Evolutionary conservation across 2,888 invertebrate genomes (phyloP).

Genomic region (Automeris io): DNA sequence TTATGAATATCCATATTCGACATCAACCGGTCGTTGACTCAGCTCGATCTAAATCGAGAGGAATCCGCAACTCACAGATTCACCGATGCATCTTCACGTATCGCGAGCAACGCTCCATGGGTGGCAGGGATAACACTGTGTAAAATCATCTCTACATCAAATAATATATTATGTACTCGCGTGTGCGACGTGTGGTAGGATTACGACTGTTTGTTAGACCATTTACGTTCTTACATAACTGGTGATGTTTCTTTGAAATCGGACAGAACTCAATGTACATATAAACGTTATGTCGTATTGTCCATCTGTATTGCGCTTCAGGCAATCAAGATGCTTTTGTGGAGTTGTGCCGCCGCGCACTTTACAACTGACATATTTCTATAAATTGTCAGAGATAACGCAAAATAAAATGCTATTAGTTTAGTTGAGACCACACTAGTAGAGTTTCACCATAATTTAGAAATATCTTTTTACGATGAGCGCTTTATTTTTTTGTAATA

Average conservation of each 20-base stretch:
- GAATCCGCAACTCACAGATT: slow-evolving; percentile 15
- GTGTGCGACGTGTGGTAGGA: slow-evolving; percentile 39
- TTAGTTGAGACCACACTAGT: slow-evolving; percentile 17
- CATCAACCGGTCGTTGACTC: slow-evolving; percentile 44
- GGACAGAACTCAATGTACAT: slow-evolving; percentile 46
- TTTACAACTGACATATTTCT: slow-evolving; percentile 38
- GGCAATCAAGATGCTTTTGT: slow-evolving; percentile 45
- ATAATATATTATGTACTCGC: too few relatives aligned
- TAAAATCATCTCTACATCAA: slow-evolving; percentile 30
- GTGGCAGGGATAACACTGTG: slow-evolving; percentile 23
- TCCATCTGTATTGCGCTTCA: slow-evolving; percentile 39
- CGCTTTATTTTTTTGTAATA: not conserved
- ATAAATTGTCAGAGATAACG: slow-evolving; percentile 25
- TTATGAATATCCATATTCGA: slow-evolving; percentile 49
- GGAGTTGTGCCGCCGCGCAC: slow-evolving; percentile 30
- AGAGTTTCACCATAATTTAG: slow-evolving; percentile 6
- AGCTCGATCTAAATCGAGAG: slow-evolving; percentile 34
- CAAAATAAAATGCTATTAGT: slow-evolving; percentile 20
- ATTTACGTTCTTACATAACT: slow-evolving; percentile 39
- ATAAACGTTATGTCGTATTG: slow-evolving; percentile 61
- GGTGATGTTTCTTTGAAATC: slow-evolving; percentile 49
- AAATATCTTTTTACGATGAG: not conserved
- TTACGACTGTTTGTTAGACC: slow-evolving; percentile 57
- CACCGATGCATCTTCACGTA: slow-evolving; percentile 7
- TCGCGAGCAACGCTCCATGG: slow-evolving; percentile 9